Conservation (phyloP, 2,888 invertebrate genomes). For the Pyrgus malvae region DNA sequence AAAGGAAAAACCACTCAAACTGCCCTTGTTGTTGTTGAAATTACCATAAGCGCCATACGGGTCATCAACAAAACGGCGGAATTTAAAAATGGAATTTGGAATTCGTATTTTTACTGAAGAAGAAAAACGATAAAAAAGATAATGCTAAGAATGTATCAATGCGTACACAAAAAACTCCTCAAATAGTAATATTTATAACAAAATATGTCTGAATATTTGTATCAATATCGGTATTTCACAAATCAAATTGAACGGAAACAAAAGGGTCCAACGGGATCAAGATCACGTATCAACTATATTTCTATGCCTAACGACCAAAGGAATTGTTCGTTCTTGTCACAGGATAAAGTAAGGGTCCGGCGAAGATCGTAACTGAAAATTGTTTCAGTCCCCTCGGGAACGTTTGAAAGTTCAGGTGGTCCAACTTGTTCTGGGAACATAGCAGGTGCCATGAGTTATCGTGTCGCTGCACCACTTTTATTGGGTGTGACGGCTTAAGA, state of each 20-base stretch:
- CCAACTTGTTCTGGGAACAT: slow-evolving; percentile 47
- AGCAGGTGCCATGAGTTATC: slow-evolving; percentile 71
- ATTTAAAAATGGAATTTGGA: no score
- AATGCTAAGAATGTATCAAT: no score
- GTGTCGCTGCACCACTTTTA: slow-evolving; percentile 57
- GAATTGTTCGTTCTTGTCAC: slow-evolving; percentile 55
- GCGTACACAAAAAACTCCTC: neutral
- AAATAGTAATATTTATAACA: neutral
- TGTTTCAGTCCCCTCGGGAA: slow-evolving; percentile 60
- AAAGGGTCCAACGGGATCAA: slow-evolving; percentile 31
- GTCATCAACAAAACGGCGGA: no score
- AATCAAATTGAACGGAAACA: slow-evolving; percentile 25
- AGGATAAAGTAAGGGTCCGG: slow-evolving; percentile 38
- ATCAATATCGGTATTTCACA: slow-evolving; percentile 24
- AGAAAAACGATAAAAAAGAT: neutral
- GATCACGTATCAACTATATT: slow-evolving; percentile 66
- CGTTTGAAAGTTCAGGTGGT: slow-evolving; percentile 45
- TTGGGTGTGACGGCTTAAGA: slow-evolving; percentile 31
- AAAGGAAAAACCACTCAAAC: no score
- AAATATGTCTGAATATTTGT: slow-evolving; percentile 13
- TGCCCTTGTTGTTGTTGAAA: no score
- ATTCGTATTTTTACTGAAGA: neutral
- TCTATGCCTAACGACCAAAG: slow-evolving; percentile 59
- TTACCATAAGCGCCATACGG: no score
- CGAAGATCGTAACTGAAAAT: slow-evolving; percentile 63